These are phyloP conservation scores for Poeciliopsis prolifica DNA, from an alignment of 2,113 vertebrate genomes.

Conservation along the genomic window DNA sequence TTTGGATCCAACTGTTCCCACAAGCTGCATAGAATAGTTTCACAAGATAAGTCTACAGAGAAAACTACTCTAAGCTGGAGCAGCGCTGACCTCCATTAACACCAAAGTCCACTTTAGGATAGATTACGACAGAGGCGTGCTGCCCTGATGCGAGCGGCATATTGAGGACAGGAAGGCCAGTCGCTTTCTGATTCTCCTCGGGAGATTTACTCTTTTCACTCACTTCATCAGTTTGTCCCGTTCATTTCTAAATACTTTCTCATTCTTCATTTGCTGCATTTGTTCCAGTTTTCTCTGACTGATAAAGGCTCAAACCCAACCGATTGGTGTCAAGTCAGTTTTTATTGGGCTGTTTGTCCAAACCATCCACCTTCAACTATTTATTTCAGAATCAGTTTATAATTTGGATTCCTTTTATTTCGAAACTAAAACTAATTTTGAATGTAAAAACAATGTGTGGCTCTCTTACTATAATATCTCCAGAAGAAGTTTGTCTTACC, in stretches of 20 bases:
- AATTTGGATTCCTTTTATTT: not conserved
- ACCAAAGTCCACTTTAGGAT: conserved; percentile 2
- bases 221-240: not conserved
- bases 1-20: not conserved
- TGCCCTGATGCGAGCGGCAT: not conserved
- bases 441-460: not conserved
- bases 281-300: not conserved
- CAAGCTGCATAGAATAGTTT: not conserved
- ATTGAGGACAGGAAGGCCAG: conserved; percentile 16
- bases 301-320: not conserved
- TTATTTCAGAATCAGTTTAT: not conserved
- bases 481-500: not conserved
- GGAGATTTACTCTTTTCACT: conserved; percentile 26
- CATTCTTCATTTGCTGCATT: not conserved
- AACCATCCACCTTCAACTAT: not conserved
- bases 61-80: not conserved
- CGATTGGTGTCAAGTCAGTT: too few species aligned
- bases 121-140: not conserved
- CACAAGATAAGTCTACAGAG: not conserved
- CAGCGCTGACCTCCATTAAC: conserved; percentile 6
- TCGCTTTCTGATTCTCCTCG: conserved; percentile 3
- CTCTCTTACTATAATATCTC: not conserved
- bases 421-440: not conserved
- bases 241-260: not conserved
- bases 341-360: too few species aligned